Percentiles rank a stretch among this genome's conserved stretches.
Evolutionary conservation across 2,797 vertebrate genomes (phyloP).

Genomic region (Microctenopoma stevenorrisi): DNA sequence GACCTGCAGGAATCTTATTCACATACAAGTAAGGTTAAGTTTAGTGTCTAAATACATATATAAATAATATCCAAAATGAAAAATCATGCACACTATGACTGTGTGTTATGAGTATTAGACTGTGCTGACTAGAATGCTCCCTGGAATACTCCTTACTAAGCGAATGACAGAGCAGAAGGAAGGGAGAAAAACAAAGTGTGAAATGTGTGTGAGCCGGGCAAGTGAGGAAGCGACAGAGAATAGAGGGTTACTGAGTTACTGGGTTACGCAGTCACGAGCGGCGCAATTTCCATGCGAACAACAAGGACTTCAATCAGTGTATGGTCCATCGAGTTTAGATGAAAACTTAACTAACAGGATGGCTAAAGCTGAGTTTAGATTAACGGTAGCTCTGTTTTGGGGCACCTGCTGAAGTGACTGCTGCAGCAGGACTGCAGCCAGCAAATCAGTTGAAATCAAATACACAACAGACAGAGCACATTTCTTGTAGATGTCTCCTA

Average conservation of each 20-base stretch:
- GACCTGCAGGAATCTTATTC: background rate
- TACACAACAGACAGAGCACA: background rate
- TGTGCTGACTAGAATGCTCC: conserved; percentile 2
- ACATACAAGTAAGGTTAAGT: conserved; percentile 3
- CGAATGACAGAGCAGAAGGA: background rate
- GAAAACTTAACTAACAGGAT: background rate
- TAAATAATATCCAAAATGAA: conserved; percentile 2
- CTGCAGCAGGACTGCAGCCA: background rate
- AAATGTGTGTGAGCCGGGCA: background rate
- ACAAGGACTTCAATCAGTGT: background rate
- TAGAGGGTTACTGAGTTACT: conserved; percentile 1
- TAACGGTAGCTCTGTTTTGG: background rate
- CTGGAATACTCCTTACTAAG: conserved; percentile 8
- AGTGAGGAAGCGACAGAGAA: background rate
- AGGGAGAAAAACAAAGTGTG: conserved; percentile 2
- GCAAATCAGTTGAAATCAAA: background rate
- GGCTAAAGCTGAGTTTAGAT: background rate
- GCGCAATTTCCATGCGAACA: conserved; percentile 5
- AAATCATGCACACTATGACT: background rate
- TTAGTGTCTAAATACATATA: background rate
- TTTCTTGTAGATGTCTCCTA: background rate
- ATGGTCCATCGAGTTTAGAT: conserved; percentile 2
- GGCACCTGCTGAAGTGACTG: background rate
- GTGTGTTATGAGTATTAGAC: conserved; percentile 10
- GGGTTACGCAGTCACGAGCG: conserved; percentile 4